A percentile compares a stretch with the other conserved stretches of the same genome.
Evolutionary conservation across 35 echinoderm and acorn worm genomes (phyloP).

Genomic region (Ophioderma brevispina): DNA sequence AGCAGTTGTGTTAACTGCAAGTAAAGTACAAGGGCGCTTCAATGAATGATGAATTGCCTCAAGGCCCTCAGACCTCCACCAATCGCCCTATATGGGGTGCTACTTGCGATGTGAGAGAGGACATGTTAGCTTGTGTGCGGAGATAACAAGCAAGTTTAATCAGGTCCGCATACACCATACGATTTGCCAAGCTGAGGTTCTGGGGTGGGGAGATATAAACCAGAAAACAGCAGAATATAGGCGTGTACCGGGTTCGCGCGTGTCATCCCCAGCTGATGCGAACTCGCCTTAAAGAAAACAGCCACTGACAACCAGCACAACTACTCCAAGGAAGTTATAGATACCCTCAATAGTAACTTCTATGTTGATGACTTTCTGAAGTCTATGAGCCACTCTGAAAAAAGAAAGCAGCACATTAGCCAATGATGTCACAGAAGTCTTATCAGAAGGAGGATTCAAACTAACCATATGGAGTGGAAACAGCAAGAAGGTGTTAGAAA

Average conservation of each 20-base stretch:
- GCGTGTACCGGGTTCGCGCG: constrained; percentile 69
- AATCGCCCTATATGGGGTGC: constrained; percentile 52
- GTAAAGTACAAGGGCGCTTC: constrained; percentile 58
- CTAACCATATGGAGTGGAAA: constrained; percentile 59
- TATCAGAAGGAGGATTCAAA: constrained; percentile 46
- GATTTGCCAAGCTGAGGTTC: constrained; percentile 42
- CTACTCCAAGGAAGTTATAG: constrained; percentile 3
- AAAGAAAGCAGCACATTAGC: constrained; percentile 1
- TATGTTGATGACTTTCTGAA: constrained; percentile 55
- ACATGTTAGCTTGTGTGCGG: constrained; percentile 55
- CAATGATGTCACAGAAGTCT: constrained; percentile 24
- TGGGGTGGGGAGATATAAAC: constrained; percentile 72
- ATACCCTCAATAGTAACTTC: background rate
- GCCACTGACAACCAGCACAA: constrained; percentile 36
- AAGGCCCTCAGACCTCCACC: constrained; percentile 74
- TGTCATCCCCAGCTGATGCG: constrained; percentile 67
- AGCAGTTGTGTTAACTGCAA: constrained; percentile 68
- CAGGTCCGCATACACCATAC: constrained; percentile 16
- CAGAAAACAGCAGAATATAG: constrained; percentile 35
- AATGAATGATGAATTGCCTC: constrained; percentile 58
- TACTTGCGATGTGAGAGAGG: constrained; percentile 67
- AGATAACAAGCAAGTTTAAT: constrained; percentile 57
- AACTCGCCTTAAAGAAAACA: constrained; percentile 46
- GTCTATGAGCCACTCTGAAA: background rate
- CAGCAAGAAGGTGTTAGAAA: constrained; percentile 42